phyloP scores from a whole-genome alignment of 2,113 vertebrate genomes.

The Dipodomys merriami region DNA sequence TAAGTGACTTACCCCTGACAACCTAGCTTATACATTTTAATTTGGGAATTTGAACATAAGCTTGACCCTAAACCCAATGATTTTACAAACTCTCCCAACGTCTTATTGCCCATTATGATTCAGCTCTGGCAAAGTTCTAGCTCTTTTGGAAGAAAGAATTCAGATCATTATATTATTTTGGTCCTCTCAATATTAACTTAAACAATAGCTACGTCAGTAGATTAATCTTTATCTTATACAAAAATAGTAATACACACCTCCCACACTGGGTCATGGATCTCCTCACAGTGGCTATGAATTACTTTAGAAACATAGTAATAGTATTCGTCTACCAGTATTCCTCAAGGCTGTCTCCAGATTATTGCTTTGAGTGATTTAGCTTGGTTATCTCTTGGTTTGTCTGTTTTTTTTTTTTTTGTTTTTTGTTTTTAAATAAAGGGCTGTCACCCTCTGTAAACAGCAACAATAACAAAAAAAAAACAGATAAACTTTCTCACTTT shows the following conservation, averaged over 20 bases:
- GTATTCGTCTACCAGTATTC: slow-evolving; percentile 17
- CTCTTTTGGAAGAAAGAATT: slow-evolving; percentile 48
- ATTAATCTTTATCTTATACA: slow-evolving; percentile 34
- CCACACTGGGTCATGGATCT: background rate
- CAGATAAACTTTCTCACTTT: background rate
- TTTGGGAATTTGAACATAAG: slow-evolving; percentile 5
- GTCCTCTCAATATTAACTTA: slow-evolving; percentile 37
- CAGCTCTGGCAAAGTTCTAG: slow-evolving; percentile 22
- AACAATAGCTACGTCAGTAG: slow-evolving; percentile 2
- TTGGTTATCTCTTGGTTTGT: slow-evolving; percentile 37
- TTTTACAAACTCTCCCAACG: slow-evolving; percentile 1
- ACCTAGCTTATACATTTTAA: slow-evolving; percentile 49
- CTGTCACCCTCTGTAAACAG: background rate
- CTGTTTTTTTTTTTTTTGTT: too few relatives aligned
- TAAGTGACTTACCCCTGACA: slow-evolving; percentile 20
- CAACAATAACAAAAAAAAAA: background rate
- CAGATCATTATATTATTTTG: background rate
- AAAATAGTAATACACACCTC: slow-evolving; percentile 20
- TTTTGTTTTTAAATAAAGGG: slow-evolving; percentile 35
- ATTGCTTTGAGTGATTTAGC: slow-evolving; percentile 49
- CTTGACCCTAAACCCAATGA: slow-evolving; percentile 3
- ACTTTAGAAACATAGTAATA: slow-evolving; percentile 48
- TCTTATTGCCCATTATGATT: background rate
- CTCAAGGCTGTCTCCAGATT: slow-evolving; percentile 25
- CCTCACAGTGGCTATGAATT: slow-evolving; percentile 21